Base-by-base conservation (phyloP, 2,113 vertebrate genomes). In the Parus major region DNA sequence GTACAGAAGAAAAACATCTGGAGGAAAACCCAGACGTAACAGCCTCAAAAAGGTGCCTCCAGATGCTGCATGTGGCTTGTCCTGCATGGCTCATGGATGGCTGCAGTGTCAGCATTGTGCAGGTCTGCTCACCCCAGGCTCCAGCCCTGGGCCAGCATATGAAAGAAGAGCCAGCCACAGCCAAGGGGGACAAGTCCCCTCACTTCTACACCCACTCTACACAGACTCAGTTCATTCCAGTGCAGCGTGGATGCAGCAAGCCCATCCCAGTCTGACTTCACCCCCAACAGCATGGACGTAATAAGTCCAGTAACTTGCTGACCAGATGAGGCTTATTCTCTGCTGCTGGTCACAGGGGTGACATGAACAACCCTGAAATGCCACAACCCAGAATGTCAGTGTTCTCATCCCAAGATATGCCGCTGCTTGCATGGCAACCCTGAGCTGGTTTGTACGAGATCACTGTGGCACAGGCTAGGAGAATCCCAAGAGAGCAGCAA, bases 21-120 rank as follows among this genome's bases (percentile, higher is more conserved):
- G 78, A 89, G 27, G 66, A 73, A 91, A 90, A 49, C 16, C 57
- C 44, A 85, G 56, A 63, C 52, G 47, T 46, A 73, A 78, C 15
- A 86, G 73, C 41, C 35, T 84, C 84, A 50, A 29, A 87, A 93
- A 90, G 57, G 42, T 92, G 44, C 12, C 65, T 79, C 57, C 5
- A 1, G 47, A 9, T 1, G 4, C 15, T 22, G 47, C 0, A 0
- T 6, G 4, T 14, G n/a, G 46, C 55, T 75, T 69, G 50, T 35
- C 44, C 85, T 69, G 31, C 13, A 15, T 2, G 2, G 68, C 28
- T 76, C 28, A n/a, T 29, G 47, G 42, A 31, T 15, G 33, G 2
- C 9, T 4, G 2, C 52, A 46, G 8, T 12, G 25, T 10, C 36
- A 53, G 23, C 0, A 0, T 60, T 20, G 42, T 1, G 5, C 41